Percentiles rank a stretch among this genome's conserved stretches.
phyloP scores from a whole-genome alignment of 2,888 invertebrate species.

The Lapara coniferarum region DNA sequence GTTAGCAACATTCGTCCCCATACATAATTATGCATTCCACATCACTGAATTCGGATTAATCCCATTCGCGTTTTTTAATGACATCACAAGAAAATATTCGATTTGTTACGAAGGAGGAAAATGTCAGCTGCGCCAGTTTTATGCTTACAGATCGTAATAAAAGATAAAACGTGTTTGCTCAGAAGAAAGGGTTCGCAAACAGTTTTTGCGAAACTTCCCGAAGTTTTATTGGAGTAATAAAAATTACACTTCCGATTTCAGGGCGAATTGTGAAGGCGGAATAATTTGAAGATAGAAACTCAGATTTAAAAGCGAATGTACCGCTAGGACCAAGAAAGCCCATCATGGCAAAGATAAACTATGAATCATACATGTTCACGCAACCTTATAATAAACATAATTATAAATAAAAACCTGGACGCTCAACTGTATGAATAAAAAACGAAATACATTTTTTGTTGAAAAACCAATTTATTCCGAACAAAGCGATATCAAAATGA shows the following conservation, averaged over 20 bases:
- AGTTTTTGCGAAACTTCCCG: constrained; percentile 19
- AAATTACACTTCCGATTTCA: constrained; percentile 16
- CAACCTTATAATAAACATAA: neutral
- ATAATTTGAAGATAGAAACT: neutral
- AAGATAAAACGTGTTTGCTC: constrained; percentile 22
- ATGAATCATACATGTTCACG: neutral
- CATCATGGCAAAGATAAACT: neutral
- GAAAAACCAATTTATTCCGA: constrained; percentile 55
- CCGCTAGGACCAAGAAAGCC: neutral
- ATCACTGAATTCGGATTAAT: neutral
- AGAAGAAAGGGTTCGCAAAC: constrained; percentile 24
- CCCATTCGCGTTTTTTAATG: neutral
- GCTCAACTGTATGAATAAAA: constrained; percentile 24
- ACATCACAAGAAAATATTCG: neutral
- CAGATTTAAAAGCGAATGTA: neutral
- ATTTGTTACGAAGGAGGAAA: constrained; percentile 15
- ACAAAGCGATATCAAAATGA: constrained; percentile 49
- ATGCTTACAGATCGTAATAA: constrained; percentile 18
- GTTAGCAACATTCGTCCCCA: too few species aligned
- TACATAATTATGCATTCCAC: too few species aligned
- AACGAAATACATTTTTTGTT: constrained; percentile 41
- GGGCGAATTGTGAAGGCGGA: neutral
- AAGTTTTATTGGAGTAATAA: constrained; percentile 22
- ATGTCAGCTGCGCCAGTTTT: constrained; percentile 22
- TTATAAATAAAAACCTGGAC: neutral